A percentile compares a stretch with the other conserved stretches of the same genome.
phyloP scores from a whole-genome alignment of 53 echinoderm and acorn worm genomes.

The Stichopus horrens region DNA sequence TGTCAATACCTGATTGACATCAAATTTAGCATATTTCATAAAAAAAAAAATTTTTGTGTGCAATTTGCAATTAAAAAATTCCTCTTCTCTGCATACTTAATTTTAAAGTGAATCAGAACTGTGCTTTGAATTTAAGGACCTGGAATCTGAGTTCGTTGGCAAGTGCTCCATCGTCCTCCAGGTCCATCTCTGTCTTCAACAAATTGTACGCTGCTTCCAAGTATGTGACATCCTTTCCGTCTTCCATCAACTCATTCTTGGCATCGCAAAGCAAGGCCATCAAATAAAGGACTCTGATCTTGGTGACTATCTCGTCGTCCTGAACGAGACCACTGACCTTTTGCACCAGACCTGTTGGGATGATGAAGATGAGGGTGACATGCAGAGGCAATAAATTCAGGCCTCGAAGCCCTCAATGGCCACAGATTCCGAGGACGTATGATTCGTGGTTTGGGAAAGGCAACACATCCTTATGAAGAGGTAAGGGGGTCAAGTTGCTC shows the following conservation, averaged over 20 bases:
- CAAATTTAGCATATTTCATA: no score
- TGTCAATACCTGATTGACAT: no score
- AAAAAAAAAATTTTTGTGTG: no score
- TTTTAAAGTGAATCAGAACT: no score
- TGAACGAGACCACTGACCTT: neutral
- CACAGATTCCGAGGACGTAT: no score
- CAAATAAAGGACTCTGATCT: neutral
- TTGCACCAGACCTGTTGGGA: constrained; percentile 4
- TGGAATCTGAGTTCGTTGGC: constrained; percentile 2
- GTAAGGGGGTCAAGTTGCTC: no score
- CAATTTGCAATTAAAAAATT: no score
- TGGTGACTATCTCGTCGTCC: neutral
- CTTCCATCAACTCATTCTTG: neutral
- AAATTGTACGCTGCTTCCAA: neutral
- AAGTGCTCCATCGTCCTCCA: neutral
- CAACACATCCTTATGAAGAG: no score
- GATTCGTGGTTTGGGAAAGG: no score
- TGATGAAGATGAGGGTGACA: neutral
- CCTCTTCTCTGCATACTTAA: no score
- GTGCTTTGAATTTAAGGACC: neutral
- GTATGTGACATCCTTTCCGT: neutral
- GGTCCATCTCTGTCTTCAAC: neutral
- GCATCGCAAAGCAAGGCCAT: constrained; percentile 18
- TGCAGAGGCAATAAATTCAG: no score
- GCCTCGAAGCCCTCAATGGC: no score